Base-by-base conservation (phyloP, 2,888 invertebrate species). In the Dromius quadrimaculatus region DNA sequence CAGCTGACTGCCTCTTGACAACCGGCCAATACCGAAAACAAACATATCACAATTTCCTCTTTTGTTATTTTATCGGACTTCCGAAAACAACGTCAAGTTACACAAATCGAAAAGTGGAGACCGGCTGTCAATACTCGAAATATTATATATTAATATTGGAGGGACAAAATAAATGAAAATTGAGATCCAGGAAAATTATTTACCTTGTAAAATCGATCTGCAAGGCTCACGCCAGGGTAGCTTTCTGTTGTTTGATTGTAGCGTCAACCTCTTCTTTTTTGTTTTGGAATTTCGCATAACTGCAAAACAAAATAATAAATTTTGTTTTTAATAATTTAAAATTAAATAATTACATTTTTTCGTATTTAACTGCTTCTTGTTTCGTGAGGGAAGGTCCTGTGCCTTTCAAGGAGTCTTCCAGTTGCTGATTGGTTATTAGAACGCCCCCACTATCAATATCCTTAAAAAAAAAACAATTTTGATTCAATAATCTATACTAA, bases 351-450 rank as follows among this genome's bases (percentile, higher is more conserved):
- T 82, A 95, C 94, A 93, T 91, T 79, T 83, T 85, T 74, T 90
- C 87, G 79, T 92, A 95, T 82, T 90, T 92, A 11, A 81, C 74
- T 73, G 88, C 86, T 78, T 95, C 95, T 22, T 86, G 82, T 11
- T 78, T 79, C 2, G 90, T 89, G 2, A 96, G 85, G 0, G 95
- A 94, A 0, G 95, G 94, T 71, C 89, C 88, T 23, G 93, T 93
- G 72, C 89, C 88, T 63, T 81, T 81, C 57, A 92, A 81, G 0
- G 93, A 91, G 66, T 85, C 85, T 72, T 87, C 79, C 59, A 95
- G 82, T 81, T 93, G 90, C 64, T 85, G 83, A 28, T 6, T 57
- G 2, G 57, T 70, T 36, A 70, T 62, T 15, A 70, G 17, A 38
- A 62, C 62, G 17, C 62, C 38, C n/a, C 17, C 32, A 38, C 23